Evolutionary conservation across 2,797 vertebrate genomes (phyloP), one percentile per base, ranked within the genome.

Genomic region (Pangasius sanitwongsei): DNA sequence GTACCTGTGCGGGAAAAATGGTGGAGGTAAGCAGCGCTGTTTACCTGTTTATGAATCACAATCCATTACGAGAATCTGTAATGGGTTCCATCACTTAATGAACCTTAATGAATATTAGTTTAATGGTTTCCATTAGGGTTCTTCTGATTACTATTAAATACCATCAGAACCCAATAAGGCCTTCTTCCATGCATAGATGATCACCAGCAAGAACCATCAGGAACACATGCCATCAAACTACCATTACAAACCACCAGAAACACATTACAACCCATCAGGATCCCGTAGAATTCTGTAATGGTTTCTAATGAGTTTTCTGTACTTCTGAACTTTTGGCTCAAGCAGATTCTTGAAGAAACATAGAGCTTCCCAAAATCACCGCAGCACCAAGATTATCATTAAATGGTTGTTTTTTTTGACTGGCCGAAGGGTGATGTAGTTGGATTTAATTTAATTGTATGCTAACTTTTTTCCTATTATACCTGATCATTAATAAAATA

Each of bases 1-100:
- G 0, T 99, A 99, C 90, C 98, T 99, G 83, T 99, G 98, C 88
- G 98, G 98, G 31, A 99, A 99, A 94, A 99, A 99, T 15, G 98
- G 98, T 0, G 98, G 98, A 94, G 98, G 98, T 99, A 97, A 92
- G 95, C 7, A 7, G 23, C 7, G 5, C 37, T 83, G 57, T 41
- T 41, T 41, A 41, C 41, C 41, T 41, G 41, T 41, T 41, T 41
- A 41, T 15, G 25, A 12, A 13, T 44, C 3, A 50, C 0, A 4
- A 18, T 48, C 55, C 34, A 13, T 82, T 61, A 25, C 15, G n/a
- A 37, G 53, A 57, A 61, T 25, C 57, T 41, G 48, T 53, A n/a
- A 13, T 53, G 44, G 28, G 44, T 74, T 44, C 59, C 65, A 67
- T 34, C 31, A 69, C n/a, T 0, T 69, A 31, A 69, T 69, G 31